Conservation (phyloP, 1,140 invertebrate genomes). For the Calephelis nemesis region DNA sequence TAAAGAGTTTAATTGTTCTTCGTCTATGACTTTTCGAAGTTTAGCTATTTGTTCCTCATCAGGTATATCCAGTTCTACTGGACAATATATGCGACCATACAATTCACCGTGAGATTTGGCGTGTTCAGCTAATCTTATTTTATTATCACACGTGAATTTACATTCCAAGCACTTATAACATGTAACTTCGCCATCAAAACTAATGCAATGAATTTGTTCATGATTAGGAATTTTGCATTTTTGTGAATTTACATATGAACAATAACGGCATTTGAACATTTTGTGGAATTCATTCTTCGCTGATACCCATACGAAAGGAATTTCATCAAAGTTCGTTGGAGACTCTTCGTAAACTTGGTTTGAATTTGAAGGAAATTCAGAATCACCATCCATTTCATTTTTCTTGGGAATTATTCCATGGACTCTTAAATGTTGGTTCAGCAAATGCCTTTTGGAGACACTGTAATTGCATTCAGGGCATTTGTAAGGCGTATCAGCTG, state of each 20-base stretch:
- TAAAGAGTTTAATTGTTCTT: slow-evolving; percentile 46
- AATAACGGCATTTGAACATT: slow-evolving; percentile 92
- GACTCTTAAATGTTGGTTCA: slow-evolving; percentile 88
- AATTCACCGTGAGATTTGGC: slow-evolving; percentile 87
- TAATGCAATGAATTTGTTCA: slow-evolving; percentile 88
- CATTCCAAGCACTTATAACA: slow-evolving; percentile 85
- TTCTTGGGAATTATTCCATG: slow-evolving; percentile 82
- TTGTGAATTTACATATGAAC: slow-evolving; percentile 89
- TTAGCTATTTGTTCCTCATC: slow-evolving; percentile 86
- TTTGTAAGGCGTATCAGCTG: slow-evolving; percentile 85
- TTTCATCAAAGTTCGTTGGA: slow-evolving; percentile 57
- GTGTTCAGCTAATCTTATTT: slow-evolving; percentile 87
- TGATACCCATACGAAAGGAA: slow-evolving; percentile 87
- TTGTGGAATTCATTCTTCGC: slow-evolving; percentile 86
- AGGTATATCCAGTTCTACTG: slow-evolving; percentile 82
- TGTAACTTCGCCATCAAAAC: slow-evolving; percentile 71
- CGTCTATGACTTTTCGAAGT: slow-evolving; percentile 73
- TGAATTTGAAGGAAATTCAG: slow-evolving; percentile 39
- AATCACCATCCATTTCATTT: slow-evolving; percentile 53
- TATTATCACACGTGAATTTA: slow-evolving; percentile 89
- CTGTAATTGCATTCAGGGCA: slow-evolving; percentile 91
- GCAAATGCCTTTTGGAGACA: slow-evolving; percentile 87
- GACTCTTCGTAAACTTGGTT: slow-evolving; percentile 40
- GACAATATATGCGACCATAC: slow-evolving; percentile 84
- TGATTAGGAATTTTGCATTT: slow-evolving; percentile 91